Conservation (phyloP, 1,140 invertebrate genomes). For the Diachasmimorpha longicaudata region DNA sequence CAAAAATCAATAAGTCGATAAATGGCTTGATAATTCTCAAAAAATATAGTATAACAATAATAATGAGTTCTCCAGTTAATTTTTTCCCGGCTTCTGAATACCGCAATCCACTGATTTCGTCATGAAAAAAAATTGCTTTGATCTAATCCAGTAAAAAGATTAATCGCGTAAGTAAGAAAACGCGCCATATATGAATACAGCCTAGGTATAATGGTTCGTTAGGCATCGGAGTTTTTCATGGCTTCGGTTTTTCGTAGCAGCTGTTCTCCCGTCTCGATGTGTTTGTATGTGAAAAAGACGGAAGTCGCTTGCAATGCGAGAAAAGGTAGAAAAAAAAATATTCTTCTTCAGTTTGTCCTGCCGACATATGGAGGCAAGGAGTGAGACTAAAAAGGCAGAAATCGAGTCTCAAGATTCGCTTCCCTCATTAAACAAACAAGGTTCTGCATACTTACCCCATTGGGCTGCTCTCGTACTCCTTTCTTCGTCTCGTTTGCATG, state of each 20-base stretch:
- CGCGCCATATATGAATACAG: slow-evolving; percentile 18
- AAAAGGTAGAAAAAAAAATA: background rate
- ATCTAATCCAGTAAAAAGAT: background rate
- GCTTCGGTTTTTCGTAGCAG: slow-evolving; percentile 44
- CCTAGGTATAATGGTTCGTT: slow-evolving; percentile 56
- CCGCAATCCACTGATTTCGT: too few relatives aligned
- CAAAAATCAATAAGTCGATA: too few relatives aligned
- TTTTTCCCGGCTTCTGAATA: too few relatives aligned
- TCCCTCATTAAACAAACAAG: slow-evolving; percentile 61
- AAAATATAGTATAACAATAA: too few relatives aligned
- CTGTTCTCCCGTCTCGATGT: slow-evolving; percentile 31
- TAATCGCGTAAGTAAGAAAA: background rate
- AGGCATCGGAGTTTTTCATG: slow-evolving; percentile 55
- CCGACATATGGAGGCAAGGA: slow-evolving; percentile 44
- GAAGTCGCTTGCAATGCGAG: slow-evolving; percentile 7
- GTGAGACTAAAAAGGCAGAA: slow-evolving; percentile 45
- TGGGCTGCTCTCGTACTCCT: background rate
- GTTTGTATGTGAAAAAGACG: slow-evolving; percentile 14
- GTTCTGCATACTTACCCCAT: slow-evolving; percentile 44
- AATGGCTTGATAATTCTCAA: too few relatives aligned
- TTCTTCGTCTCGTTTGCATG: slow-evolving; percentile 23
- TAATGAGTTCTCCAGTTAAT: too few relatives aligned
- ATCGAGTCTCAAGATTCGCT: slow-evolving; percentile 52
- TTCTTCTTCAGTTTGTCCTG: background rate
- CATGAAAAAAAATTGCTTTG: too few relatives aligned